Evolutionary conservation across 2,797 vertebrate genomes (phyloP), one percentile per base, ranked within the genome.

Genomic region (Odontamblyopus rebecca): DNA sequence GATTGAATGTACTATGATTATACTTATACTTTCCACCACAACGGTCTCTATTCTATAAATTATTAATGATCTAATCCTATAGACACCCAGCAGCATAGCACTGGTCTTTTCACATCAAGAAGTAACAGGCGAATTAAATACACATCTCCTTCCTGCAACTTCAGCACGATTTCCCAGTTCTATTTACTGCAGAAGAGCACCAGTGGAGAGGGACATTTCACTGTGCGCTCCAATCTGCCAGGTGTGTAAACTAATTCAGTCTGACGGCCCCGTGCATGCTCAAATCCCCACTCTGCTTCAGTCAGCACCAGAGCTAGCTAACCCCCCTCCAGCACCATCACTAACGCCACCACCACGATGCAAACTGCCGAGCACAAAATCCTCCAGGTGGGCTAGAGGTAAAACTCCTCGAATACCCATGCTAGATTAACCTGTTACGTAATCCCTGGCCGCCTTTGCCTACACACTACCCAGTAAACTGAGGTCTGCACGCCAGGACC

Each of bases 371-470:
- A 26, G 1, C 1, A 77, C 70, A 83, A 88, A 88, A 89, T 82
- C 89, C 78, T 78, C 75, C 72, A 83, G 77, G 72, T 77, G 79
- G 70, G 75, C 85, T 61, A 73, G 74, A 72, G 79, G 79, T 89
- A 78, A 38, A 90, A 89, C 75, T 80, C 80, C 68, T 48, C 63
- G 69, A 76, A 77, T 74, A 32, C 73, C 72, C 1, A 32, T 6
- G 29, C 61, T 53, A 82, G 77, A 80, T 89, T 83, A 92, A 83
- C 76, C 67, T 61, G 78, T 86, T 82, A 78, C 80, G 67, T 87
- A 93, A 93, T 86, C 82, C 71, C 79, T 82, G 80, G 72, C 74
- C 67, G 60, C 61, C 5, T 0, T 61, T 68, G 75, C 5, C 48
- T 71, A 67, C 64, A 68, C 53, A 68, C 1, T 35, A 80, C 74